Conservation (phyloP, 2,113 vertebrate genomes). For the Paralichthys olivaceus region DNA sequence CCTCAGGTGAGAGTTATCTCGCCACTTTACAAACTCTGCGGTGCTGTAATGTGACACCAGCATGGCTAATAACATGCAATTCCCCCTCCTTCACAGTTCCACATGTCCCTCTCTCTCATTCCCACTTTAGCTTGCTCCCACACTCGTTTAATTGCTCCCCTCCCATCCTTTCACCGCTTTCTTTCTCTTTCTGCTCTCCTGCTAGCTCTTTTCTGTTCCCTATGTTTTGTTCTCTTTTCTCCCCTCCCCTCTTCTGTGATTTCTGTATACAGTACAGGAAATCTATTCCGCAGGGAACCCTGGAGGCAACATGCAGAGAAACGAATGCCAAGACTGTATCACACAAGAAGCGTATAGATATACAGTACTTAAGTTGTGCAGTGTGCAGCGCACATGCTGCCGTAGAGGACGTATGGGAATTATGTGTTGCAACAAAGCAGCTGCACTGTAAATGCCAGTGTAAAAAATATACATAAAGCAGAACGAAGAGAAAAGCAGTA, state of each 20-base stretch:
- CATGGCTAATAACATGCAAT: constrained; percentile 60
- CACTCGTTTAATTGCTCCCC: constrained; percentile 35
- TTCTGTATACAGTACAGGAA: constrained; percentile 42
- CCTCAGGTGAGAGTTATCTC: constrained; percentile 71
- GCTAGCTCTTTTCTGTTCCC: constrained; percentile 31
- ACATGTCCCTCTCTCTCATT: constrained; percentile 18
- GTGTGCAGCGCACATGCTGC: constrained; percentile 23
- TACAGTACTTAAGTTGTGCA: constrained; percentile 39
- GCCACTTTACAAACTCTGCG: constrained; percentile 58
- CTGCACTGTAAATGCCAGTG: constrained; percentile 34
- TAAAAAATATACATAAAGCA: constrained; percentile 42
- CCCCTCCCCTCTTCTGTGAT: constrained; percentile 27
- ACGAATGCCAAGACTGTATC: constrained; percentile 42
- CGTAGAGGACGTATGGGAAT: constrained; percentile 45
- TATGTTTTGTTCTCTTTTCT: constrained; percentile 10
- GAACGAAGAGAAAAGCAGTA: constrained; percentile 6
- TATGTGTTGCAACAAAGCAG: constrained; percentile 33
- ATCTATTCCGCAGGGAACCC: constrained; percentile 53
- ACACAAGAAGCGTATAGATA: constrained; percentile 46
- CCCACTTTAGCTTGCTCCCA: constrained; percentile 16
- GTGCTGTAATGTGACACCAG: constrained; percentile 60
- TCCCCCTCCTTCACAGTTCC: constrained; percentile 6
- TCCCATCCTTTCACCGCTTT: constrained; percentile 1
- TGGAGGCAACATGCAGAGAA: constrained; percentile 47
- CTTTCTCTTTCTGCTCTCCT: neutral